A percentile compares a stretch with the other conserved stretches of the same genome.
phyloP scores from a whole-genome alignment of 1,140 invertebrate species.

The Drosophila santomea region DNA sequence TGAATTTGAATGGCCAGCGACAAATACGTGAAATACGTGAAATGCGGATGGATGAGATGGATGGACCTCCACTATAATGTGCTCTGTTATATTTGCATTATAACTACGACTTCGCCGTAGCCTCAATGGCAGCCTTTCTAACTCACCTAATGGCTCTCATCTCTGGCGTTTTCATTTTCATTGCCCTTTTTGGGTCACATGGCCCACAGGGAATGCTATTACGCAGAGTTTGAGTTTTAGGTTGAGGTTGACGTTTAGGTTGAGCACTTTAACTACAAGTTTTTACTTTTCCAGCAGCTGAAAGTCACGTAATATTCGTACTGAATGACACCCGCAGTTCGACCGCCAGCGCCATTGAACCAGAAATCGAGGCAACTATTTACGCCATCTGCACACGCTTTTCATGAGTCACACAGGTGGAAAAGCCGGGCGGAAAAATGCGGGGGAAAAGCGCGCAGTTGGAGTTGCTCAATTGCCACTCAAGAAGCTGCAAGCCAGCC shows the following conservation, averaged over 20 bases:
- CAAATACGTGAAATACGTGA: constrained; percentile 66
- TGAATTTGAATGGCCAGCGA: constrained; percentile 51
- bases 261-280: not conserved
- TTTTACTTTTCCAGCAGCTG: not conserved
- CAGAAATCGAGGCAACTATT: constrained; percentile 65
- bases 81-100: constrained; percentile 67
- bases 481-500: constrained; percentile 31
- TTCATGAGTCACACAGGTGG: constrained; percentile 46
- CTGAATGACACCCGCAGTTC: constrained; percentile 9
- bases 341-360: constrained; percentile 61
- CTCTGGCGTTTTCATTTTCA: constrained; percentile 65
- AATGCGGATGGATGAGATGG: constrained; percentile 53
- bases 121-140: constrained; percentile 53
- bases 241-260: not conserved
- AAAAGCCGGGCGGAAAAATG: not conserved
- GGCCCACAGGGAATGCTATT: constrained; percentile 4
- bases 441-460: not conserved
- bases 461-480: constrained; percentile 14
- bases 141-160: constrained; percentile 52
- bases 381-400: constrained; percentile 57
- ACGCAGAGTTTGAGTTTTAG: constrained; percentile 5
- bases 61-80: constrained; percentile 45
- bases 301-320: constrained; percentile 17
- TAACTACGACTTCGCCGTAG: constrained; percentile 4
- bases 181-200: constrained; percentile 39